A percentile compares a stretch with the other conserved stretches of the same genome.
phyloP scores from a whole-genome alignment of 1,140 invertebrate species.

The Oedothorax gibbosus region DNA sequence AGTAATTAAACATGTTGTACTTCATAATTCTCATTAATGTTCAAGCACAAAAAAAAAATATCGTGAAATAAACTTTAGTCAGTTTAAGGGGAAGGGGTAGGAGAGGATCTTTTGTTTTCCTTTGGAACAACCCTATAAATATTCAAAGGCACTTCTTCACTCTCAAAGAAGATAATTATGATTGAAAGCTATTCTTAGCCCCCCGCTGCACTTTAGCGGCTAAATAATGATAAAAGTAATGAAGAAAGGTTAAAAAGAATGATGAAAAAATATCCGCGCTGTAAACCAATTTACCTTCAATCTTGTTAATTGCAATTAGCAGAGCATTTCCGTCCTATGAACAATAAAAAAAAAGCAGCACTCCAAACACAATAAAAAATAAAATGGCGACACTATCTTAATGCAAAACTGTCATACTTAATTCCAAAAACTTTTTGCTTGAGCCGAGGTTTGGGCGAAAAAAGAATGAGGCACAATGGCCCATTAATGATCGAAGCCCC shows the following conservation, averaged over 20 bases:
- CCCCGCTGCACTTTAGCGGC: background rate
- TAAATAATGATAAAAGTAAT: slow-evolving; percentile 40
- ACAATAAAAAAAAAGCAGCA: slow-evolving; percentile 23
- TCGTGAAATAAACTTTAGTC: background rate
- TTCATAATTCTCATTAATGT: too few relatives aligned
- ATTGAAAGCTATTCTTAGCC: slow-evolving; percentile 58
- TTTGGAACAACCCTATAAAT: slow-evolving; percentile 28
- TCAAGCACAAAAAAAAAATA: background rate
- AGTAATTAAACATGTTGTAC: too few relatives aligned
- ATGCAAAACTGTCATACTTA: slow-evolving; percentile 59
- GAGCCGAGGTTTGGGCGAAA: slow-evolving; percentile 9
- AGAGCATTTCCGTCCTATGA: slow-evolving; percentile 38
- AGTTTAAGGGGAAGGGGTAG: background rate
- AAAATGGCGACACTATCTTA: slow-evolving; percentile 42
- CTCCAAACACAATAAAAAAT: slow-evolving; percentile 8
- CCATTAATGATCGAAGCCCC: slow-evolving; percentile 56
- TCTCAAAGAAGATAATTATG: slow-evolving; percentile 49
- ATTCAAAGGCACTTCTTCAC: slow-evolving; percentile 41
- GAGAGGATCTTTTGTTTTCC: slow-evolving; percentile 13
- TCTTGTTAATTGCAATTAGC: slow-evolving; percentile 59
- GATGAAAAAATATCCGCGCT: background rate
- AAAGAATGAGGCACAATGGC: slow-evolving; percentile 31
- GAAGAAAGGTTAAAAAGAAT: background rate
- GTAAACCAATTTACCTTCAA: slow-evolving; percentile 58
- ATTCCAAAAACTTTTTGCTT: slow-evolving; percentile 55